Base-by-base conservation (phyloP, 2,797 vertebrate species). In the Nyctalus aviator region DNA sequence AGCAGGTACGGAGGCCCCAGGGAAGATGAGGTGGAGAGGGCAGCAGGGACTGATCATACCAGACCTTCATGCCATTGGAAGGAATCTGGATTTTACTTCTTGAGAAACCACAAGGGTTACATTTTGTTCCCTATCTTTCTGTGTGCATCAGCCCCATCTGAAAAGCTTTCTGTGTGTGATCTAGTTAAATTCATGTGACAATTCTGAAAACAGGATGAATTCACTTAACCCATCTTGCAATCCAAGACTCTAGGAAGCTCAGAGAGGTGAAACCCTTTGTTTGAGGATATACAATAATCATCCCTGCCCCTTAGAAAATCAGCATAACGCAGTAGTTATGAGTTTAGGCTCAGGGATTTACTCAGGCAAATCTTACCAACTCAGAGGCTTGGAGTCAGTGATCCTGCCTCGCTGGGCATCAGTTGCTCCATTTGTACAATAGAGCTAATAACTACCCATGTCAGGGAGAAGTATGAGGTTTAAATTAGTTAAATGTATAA, bases 361-460 rank as follows among this genome's bases (percentile, higher is more conserved):
- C 30, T 69, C 18, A 4, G 62, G 68, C 35, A 50, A 3, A 78
- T n/a, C 64, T 77, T 44, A 82, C 8, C 41, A 73, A 62, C 53
- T 53, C 11, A 25, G 48, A 72, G 53, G 37, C n/a, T 53, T 83
- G 37, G 27, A 20, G 17, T 21, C 68, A 37, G 37, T 59, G 59
- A 77, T 30, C 30, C 64, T 17, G 30, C 9, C 9, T 88, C 30
- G 75, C 32, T 81, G 32, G 41, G 17, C 10, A 21, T 90, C 57
- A 68, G 55, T 84, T 81, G 91, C 59, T 91, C 62, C 64, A 84
- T 90, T 83, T 90, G 32, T 81, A 87, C 72, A 68, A 41, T 66
- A 82, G 55, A 55, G 15, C 35, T 84, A 41, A 75, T 66, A 64
- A 75, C 13, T n/a, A 46, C 21, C 64, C 48, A 25, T 11, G 37